Evolutionary conservation across 2,888 invertebrate species (phyloP).

Genomic region (Brenthis daphne): DNA sequence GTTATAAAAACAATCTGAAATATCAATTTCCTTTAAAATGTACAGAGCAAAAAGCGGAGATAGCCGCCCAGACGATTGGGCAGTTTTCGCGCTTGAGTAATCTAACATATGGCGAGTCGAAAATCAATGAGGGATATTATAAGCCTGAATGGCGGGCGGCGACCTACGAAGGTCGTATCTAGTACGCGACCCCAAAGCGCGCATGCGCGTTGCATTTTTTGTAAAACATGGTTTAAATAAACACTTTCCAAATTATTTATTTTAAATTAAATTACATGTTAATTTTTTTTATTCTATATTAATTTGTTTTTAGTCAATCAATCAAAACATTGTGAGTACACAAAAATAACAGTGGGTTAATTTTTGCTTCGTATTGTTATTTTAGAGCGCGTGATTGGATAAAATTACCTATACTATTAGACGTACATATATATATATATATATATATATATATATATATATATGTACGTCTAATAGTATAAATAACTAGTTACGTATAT

Average conservation of each 20-base stretch:
- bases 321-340: too few relatives aligned
- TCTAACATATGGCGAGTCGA: conserved; percentile 60
- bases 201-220: conserved; percentile 59
- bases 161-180: conserved; percentile 77
- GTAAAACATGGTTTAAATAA: not conserved
- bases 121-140: conserved; percentile 70
- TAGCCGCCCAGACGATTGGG: conserved; percentile 49
- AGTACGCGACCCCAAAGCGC: conserved; percentile 67
- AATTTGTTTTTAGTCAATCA: too few relatives aligned
- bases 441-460: not conserved
- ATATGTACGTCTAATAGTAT: too few relatives aligned
- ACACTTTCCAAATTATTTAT: too few relatives aligned
- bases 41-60: conserved; percentile 8
- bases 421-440: not conserved
- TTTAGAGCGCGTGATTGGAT: not conserved
- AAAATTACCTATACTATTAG: not conserved
- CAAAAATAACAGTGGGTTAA: conserved; percentile 1
- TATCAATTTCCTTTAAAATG: not conserved
- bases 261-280: too few relatives aligned
- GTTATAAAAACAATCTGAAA: too few relatives aligned
- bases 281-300: too few relatives aligned
- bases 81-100: conserved; percentile 60
- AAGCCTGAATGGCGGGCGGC: conserved; percentile 71
- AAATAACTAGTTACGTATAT: too few relatives aligned
- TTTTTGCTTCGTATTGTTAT: conserved; percentile 1